phyloP scores from a whole-genome alignment of 2,797 vertebrate species.

The Typhlichthys subterraneus region DNA sequence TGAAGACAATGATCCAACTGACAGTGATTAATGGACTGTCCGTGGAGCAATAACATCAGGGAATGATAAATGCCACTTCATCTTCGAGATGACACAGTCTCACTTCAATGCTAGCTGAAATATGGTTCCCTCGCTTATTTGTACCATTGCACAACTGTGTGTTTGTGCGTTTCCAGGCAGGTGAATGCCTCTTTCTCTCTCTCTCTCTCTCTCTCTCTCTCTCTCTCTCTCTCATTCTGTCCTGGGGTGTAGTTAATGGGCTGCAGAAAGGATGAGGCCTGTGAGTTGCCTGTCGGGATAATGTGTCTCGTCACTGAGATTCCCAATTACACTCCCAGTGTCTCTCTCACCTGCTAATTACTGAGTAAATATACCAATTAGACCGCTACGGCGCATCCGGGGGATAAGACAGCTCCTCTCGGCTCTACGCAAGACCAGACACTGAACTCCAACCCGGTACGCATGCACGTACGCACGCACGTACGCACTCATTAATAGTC shows the following conservation, averaged over 20 bases:
- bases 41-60: slow-evolving; percentile 45
- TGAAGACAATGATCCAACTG: slow-evolving; percentile 59
- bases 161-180: slow-evolving; percentile 12
- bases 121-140: slow-evolving; percentile 28
- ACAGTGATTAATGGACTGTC: slow-evolving; percentile 66
- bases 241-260: slow-evolving; percentile 73
- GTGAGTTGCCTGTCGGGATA: slow-evolving; percentile 68
- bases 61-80: slow-evolving; percentile 56
- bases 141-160: slow-evolving; percentile 29
- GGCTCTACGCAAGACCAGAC: slow-evolving; percentile 59
- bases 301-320: slow-evolving; percentile 76
- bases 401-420: slow-evolving; percentile 79
- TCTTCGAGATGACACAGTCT: slow-evolving; percentile 47
- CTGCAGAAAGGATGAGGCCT: slow-evolving; percentile 74
- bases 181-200: background rate
- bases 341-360: slow-evolving; percentile 88
- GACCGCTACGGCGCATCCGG: slow-evolving; percentile 79
- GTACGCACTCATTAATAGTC: slow-evolving; percentile 12
- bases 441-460: slow-evolving; percentile 65
- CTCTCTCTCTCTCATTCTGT: slow-evolving; percentile 34
- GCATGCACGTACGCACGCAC: slow-evolving; percentile 3
- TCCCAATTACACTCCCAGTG: slow-evolving; percentile 81
- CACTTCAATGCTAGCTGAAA: slow-evolving; percentile 48
- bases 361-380: slow-evolving; percentile 92
- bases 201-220: background rate